phyloP scores from a whole-genome alignment of 1,140 invertebrate genomes.

The Drosophila nigrodunni region DNA sequence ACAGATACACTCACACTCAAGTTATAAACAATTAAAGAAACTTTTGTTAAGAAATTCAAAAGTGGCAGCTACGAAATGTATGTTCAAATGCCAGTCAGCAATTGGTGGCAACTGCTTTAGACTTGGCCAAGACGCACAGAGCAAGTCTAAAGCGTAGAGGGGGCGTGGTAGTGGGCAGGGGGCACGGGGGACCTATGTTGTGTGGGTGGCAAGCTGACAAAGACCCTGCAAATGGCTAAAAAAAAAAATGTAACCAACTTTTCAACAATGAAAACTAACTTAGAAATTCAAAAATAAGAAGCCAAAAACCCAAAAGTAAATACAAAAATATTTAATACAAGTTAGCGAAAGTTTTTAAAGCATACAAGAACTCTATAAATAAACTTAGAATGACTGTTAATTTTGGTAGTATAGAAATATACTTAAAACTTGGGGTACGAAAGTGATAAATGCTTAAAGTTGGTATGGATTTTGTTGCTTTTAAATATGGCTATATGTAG shows the following conservation, averaged over 20 bases:
- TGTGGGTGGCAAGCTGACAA: conserved; percentile 42
- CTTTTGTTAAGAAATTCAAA: conserved; percentile 59
- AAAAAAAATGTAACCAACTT: conserved; percentile 23
- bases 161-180: background rate
- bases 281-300: conserved; percentile 24
- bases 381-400: too few relatives aligned
- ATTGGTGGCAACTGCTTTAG: conserved; percentile 43
- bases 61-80: conserved; percentile 54
- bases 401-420: too few relatives aligned
- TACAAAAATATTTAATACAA: background rate
- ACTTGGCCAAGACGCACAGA: conserved; percentile 20
- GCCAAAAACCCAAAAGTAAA: background rate
- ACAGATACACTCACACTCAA: conserved; percentile 26
- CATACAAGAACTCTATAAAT: too few relatives aligned
- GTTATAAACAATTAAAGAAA: conserved; percentile 57
- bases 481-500: too few relatives aligned
- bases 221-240: conserved; percentile 21
- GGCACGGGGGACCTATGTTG: conserved; percentile 37
- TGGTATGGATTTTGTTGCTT: too few relatives aligned
- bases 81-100: conserved; percentile 53
- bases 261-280: conserved; percentile 40
- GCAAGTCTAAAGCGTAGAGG: too few relatives aligned
- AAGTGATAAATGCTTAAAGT: too few relatives aligned
- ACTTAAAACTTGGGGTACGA: too few relatives aligned
- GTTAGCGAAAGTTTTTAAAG: background rate